Percentiles rank a stretch among this genome's conserved stretches.
These are phyloP conservation scores for Spondyliosoma cantharus DNA, from an alignment of 2,797 vertebrate genomes.

Conservation along the genomic window DNA sequence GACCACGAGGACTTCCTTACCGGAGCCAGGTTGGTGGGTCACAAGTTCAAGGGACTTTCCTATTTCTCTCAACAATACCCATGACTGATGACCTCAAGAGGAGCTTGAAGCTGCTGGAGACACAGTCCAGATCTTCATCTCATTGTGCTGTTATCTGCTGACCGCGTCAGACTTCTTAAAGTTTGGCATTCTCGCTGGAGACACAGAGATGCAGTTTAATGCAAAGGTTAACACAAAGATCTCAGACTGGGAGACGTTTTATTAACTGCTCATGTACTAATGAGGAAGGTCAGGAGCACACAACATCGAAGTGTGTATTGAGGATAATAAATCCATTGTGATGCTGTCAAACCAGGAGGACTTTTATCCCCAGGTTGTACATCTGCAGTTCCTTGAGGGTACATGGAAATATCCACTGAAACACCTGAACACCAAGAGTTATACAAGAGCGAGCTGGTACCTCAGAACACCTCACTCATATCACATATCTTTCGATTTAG, in stretches of 20 bases:
- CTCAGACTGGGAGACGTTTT: slow-evolving; percentile 6
- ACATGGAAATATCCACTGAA: slow-evolving; percentile 2
- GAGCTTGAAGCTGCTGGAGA: slow-evolving; percentile 44
- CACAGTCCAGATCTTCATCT: slow-evolving; percentile 61
- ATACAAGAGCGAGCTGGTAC: no score
- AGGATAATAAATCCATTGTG: background rate
- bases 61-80: slow-evolving; percentile 51
- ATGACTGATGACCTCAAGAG: slow-evolving; percentile 40
- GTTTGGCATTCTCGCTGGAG: background rate
- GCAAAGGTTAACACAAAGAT: slow-evolving; percentile 14
- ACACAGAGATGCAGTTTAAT: slow-evolving; percentile 20
- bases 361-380: background rate
- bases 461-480: no score
- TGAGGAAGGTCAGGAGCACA: background rate
- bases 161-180: background rate
- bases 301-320: background rate
- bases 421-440: background rate
- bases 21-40: slow-evolving; percentile 21
- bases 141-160: slow-evolving; percentile 8
- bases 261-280: background rate
- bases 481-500: no score
- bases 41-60: slow-evolving; percentile 50
- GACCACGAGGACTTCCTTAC: slow-evolving; percentile 46
- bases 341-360: background rate
- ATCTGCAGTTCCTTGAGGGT: background rate